Conservation (phyloP, 92 coral and sea anemone species). For the Isaurus tuberculatus region DNA sequence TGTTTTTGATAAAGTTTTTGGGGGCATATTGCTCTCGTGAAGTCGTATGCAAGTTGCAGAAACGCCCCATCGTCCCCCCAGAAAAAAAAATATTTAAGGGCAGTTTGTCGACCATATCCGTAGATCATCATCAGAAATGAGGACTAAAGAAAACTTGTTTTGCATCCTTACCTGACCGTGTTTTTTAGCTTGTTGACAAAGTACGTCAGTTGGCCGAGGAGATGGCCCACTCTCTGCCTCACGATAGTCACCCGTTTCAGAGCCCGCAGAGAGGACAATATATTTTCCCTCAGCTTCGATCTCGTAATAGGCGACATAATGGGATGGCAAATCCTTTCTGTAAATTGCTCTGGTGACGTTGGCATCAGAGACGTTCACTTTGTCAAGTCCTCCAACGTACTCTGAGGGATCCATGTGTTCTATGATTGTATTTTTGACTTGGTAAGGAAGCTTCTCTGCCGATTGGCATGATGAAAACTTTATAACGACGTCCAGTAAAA, state of each 20-base stretch:
- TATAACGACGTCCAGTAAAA: neutral
- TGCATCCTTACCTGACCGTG: conserved; percentile 39
- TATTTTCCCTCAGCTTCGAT: conserved; percentile 43
- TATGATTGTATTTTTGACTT: conserved; percentile 6
- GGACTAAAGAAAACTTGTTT: neutral
- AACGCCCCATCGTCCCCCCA: too few relatives aligned
- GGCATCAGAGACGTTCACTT: neutral
- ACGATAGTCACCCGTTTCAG: conserved; percentile 48
- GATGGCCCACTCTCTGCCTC: conserved; percentile 44
- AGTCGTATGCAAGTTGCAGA: too few relatives aligned
- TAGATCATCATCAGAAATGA: too few relatives aligned
- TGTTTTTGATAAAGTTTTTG: too few relatives aligned
- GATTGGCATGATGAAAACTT: neutral
- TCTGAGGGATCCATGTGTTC: neutral
- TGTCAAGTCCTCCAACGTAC: conserved; percentile 5
- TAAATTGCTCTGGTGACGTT: conserved; percentile 48
- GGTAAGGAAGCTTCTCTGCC: neutral
- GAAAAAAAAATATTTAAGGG: too few relatives aligned
- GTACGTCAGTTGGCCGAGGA: conserved; percentile 50
- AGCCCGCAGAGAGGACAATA: conserved; percentile 40
- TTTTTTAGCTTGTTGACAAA: conserved; percentile 50
- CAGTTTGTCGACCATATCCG: too few relatives aligned
- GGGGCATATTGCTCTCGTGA: too few relatives aligned
- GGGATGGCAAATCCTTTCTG: conserved; percentile 51
- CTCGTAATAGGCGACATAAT: conserved; percentile 62